phyloP scores from a whole-genome alignment of 2,888 invertebrate species.

The Dynastes hyllus region DNA sequence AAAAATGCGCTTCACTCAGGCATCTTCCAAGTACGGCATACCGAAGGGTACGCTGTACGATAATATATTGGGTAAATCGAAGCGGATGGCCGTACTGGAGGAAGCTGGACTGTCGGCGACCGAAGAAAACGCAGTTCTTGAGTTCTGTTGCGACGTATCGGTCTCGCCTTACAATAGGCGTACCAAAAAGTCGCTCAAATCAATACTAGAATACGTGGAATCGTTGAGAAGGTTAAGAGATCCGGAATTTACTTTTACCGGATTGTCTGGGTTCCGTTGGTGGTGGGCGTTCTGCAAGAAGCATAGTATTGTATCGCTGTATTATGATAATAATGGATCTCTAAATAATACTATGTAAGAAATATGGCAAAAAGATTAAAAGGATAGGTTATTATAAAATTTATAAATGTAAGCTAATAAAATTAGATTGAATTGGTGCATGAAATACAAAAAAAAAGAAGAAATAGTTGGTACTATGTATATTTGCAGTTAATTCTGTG shows the following conservation, averaged over 20 bases:
- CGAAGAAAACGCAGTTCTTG: constrained; percentile 80
- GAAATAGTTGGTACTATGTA: too few species aligned
- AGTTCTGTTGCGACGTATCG: constrained; percentile 83
- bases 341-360: constrained; percentile 47
- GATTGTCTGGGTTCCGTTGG: constrained; percentile 84
- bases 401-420: too few species aligned
- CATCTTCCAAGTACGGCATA: constrained; percentile 81
- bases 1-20: constrained; percentile 85
- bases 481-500: too few species aligned
- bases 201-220: constrained; percentile 80
- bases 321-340: constrained; percentile 69
- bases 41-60: constrained; percentile 87
- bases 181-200: constrained; percentile 79
- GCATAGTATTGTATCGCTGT: constrained; percentile 81
- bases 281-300: constrained; percentile 91
- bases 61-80: constrained; percentile 84
- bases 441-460: too few species aligned
- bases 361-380: not conserved
- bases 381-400: not conserved
- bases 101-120: constrained; percentile 77
- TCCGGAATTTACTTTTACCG: constrained; percentile 79
- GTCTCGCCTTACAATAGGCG: constrained; percentile 81
- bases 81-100: constrained; percentile 83
- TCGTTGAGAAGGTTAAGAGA: constrained; percentile 76
- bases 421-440: too few species aligned